Evolutionary conservation across 2,888 invertebrate genomes (phyloP).

Genomic region (Dorcus hopei): DNA sequence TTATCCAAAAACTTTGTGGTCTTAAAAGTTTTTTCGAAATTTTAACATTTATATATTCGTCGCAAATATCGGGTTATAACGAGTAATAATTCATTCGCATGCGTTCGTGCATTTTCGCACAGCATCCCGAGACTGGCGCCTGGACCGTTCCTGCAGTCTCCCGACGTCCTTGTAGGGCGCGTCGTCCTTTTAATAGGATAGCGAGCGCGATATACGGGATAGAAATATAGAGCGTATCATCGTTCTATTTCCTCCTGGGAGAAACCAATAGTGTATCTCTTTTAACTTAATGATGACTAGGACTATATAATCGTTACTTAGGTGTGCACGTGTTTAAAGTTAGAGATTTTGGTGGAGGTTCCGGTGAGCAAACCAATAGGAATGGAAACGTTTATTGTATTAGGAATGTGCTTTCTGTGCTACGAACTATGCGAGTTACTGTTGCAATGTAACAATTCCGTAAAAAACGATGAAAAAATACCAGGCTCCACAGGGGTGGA

Average conservation of each 20-base stretch:
- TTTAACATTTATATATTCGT: not conserved
- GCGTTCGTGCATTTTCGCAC: slow-evolving; percentile 24
- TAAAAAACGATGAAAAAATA: slow-evolving; percentile 38
- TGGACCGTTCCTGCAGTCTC: slow-evolving; percentile 39
- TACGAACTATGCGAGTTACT: slow-evolving; percentile 66
- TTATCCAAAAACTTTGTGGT: not conserved
- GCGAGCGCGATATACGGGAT: not conserved
- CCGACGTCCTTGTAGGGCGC: slow-evolving; percentile 31
- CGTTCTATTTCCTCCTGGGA: not conserved
- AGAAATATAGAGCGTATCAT: not conserved
- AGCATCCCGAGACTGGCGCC: slow-evolving; percentile 34
- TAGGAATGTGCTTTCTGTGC: slow-evolving; percentile 65
- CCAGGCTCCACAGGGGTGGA: slow-evolving; percentile 31
- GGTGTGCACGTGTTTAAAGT: too few species aligned
- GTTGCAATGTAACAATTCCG: slow-evolving; percentile 49
- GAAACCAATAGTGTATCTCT: not conserved
- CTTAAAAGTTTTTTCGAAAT: too few species aligned
- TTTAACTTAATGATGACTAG: not conserved
- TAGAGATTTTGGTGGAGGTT: too few species aligned
- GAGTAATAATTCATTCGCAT: slow-evolving; percentile 14
- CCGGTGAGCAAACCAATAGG: slow-evolving; percentile 6
- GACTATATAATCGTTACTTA: too few species aligned
- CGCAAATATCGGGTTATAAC: slow-evolving; percentile 1
- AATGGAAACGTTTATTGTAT: slow-evolving; percentile 66
- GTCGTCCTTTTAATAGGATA: slow-evolving; percentile 10